These are phyloP conservation scores for Clarias magur DNA, from an alignment of 2,113 vertebrate genomes.

Conservation along the genomic window DNA sequence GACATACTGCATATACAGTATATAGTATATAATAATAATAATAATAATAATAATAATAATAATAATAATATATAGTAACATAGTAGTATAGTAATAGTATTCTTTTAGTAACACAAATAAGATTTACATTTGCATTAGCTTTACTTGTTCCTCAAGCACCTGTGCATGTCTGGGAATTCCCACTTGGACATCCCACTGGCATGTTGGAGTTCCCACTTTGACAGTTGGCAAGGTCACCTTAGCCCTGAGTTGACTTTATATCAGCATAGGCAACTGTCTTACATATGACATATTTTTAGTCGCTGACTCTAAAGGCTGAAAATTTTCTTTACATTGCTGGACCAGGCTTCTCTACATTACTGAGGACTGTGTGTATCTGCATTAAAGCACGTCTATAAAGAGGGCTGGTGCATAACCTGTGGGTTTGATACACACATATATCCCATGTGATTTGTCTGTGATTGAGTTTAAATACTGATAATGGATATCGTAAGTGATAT, in stretches of 20 bases:
- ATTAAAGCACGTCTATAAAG: no score
- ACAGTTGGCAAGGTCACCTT: not conserved
- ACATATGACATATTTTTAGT: not conserved
- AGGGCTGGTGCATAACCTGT: not conserved
- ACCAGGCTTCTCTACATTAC: not conserved
- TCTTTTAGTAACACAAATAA: no score
- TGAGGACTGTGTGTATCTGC: not conserved
- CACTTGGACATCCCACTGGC: no score
- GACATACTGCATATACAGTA: no score
- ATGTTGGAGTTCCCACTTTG: not conserved
- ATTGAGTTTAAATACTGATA: constrained; percentile 1
- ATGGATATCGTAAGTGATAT: not conserved
- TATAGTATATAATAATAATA: no score
- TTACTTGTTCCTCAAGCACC: no score
- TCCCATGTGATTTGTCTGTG: not conserved
- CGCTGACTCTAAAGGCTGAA: not conserved
- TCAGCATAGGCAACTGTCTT: not conserved
- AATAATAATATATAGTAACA: no score
- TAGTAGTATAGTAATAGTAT: no score
- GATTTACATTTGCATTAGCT: no score
- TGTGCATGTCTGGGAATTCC: no score
- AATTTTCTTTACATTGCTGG: not conserved
- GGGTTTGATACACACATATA: not conserved
- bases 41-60: no score
- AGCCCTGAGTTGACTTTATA: not conserved